These are phyloP conservation scores for Hyphantria cunea DNA, from an alignment of 1,140 invertebrate genomes.

Conservation along the genomic window DNA sequence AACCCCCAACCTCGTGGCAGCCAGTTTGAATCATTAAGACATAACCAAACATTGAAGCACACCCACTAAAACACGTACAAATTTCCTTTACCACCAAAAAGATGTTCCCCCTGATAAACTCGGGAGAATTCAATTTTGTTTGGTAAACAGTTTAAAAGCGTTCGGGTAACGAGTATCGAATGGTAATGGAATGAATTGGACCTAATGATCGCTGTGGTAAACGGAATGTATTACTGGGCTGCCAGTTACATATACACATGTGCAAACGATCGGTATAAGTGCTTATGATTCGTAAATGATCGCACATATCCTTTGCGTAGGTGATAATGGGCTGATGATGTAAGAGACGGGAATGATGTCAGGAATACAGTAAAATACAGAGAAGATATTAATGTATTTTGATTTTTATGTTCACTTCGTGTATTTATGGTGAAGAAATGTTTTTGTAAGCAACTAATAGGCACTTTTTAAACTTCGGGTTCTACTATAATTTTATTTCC, in stretches of 20 bases:
- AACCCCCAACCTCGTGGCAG: slow-evolving; percentile 6
- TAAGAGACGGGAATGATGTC: slow-evolving; percentile 17
- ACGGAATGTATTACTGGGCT: slow-evolving; percentile 17
- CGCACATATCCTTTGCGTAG: slow-evolving; percentile 15
- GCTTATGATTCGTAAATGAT: slow-evolving; percentile 24
- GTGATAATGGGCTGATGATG: slow-evolving; percentile 23
- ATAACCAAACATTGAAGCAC: slow-evolving; percentile 20
- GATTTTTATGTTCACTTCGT: background rate
- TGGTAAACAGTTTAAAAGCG: slow-evolving; percentile 45
- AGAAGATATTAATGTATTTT: slow-evolving; percentile 1
- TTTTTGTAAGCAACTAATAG: no score
- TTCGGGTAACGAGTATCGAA: slow-evolving; percentile 43
- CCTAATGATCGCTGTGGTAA: slow-evolving; percentile 39
- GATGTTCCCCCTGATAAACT: slow-evolving; percentile 30
- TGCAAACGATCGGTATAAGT: slow-evolving; percentile 19
- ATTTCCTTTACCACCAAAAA: slow-evolving; percentile 27
- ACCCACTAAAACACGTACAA: slow-evolving; percentile 24
- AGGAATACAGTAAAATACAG: background rate
- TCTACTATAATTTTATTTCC: no score
- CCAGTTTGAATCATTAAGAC: slow-evolving; percentile 15
- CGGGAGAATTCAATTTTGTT: slow-evolving; percentile 39
- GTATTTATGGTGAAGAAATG: background rate
- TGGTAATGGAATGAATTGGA: slow-evolving; percentile 49
- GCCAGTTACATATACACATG: slow-evolving; percentile 1
- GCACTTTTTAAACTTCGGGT: no score